Percentiles rank a stretch among this genome's conserved stretches.
Evolutionary conservation across 2,113 vertebrate species (phyloP).

Genomic region (Cololabis saira): DNA sequence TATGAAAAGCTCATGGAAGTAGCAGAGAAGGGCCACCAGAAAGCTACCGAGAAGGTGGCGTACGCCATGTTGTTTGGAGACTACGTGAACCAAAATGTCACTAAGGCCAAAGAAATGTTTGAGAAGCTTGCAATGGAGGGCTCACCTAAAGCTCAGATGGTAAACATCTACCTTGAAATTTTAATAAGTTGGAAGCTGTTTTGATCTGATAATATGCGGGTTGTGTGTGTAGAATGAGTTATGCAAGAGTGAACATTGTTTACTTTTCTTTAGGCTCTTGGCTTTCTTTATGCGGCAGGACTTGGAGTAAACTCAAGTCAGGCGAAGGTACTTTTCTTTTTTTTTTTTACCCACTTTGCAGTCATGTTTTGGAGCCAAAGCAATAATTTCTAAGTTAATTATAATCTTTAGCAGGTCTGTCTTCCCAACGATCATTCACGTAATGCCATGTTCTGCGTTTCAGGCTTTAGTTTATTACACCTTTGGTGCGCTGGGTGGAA

Average conservation of each 20-base stretch:
- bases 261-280: conserved; percentile 87
- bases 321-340: conserved; percentile 89
- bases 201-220: neutral
- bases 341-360: neutral
- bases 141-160: conserved; percentile 94
- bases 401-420: neutral
- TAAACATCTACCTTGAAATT: conserved; percentile 60
- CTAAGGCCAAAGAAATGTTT: conserved; percentile 89
- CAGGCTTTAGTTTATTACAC: conserved; percentile 98
- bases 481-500: conserved; percentile 96
- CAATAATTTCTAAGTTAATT: neutral
- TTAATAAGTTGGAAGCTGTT: neutral
- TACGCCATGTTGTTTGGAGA: conserved; percentile 96
- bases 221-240: too few relatives aligned
- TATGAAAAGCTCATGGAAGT: conserved; percentile 91
- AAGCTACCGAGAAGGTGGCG: conserved; percentile 95
- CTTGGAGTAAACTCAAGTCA: conserved; percentile 98
- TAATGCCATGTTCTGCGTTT: neutral
- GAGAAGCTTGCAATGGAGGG: conserved; percentile 94
- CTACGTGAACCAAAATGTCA: conserved; percentile 89
- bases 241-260: neutral
- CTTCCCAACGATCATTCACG: too few relatives aligned
- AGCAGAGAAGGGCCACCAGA: conserved; percentile 90
- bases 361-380: neutral
- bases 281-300: conserved; percentile 95